These are phyloP conservation scores for Gryon sp. DNA, from an alignment of 1,140 invertebrate species.

Conservation along the genomic window DNA sequence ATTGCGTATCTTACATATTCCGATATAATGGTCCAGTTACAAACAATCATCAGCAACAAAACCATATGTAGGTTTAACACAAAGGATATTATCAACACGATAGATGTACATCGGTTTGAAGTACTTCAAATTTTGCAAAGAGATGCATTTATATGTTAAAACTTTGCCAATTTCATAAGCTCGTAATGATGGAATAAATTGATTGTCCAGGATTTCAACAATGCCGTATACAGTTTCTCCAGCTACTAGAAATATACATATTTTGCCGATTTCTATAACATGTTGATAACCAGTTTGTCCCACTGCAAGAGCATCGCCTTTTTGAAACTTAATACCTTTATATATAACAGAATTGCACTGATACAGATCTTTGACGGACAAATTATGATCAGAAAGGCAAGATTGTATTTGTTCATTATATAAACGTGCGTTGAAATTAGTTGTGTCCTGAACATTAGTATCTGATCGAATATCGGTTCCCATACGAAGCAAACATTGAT, in stretches of 20 bases:
- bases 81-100: background rate
- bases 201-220: conserved; percentile 30
- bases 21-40: no score
- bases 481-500: conserved; percentile 43
- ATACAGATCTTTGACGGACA: conserved; percentile 7
- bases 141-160: background rate
- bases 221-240: conserved; percentile 17
- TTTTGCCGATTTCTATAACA: conserved; percentile 45
- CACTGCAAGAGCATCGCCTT: conserved; percentile 35
- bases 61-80: background rate
- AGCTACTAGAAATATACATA: conserved; percentile 24
- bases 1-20: background rate
- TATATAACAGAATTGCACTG: conserved; percentile 35
- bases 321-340: conserved; percentile 44
- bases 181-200: conserved; percentile 20
- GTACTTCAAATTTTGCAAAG: background rate
- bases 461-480: no score
- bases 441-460: no score
- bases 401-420: conserved; percentile 41
- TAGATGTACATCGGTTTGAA: conserved; percentile 4
- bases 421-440: no score
- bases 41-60: no score
- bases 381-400: no score
- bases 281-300: conserved; percentile 48
- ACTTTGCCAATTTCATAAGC: conserved; percentile 23